These are phyloP conservation scores for Dipodomys spectabilis DNA, from an alignment of 2,113 vertebrate species.

Conservation along the genomic window DNA sequence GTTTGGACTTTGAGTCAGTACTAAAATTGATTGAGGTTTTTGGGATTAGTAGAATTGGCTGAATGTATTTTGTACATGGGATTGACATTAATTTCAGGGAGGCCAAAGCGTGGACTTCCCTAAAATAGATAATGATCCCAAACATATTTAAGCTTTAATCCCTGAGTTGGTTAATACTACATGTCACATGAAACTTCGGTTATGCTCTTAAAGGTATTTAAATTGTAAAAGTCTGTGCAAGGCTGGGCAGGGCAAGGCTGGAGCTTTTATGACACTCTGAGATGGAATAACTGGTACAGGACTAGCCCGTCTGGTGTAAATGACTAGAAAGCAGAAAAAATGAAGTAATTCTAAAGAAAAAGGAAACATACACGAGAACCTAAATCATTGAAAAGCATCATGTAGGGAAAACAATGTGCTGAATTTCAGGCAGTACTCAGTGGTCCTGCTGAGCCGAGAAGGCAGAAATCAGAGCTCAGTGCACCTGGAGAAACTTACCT, in stretches of 20 bases:
- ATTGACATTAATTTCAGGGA: neutral
- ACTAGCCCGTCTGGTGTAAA: neutral
- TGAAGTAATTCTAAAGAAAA: neutral
- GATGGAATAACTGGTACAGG: neutral
- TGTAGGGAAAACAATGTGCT: neutral
- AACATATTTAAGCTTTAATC: neutral
- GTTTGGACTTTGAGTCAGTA: neutral
- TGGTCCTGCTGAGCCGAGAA: neutral
- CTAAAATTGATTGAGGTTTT: neutral
- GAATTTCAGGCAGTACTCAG: neutral
- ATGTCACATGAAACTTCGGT: neutral
- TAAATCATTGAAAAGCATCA: neutral
- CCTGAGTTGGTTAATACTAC: neutral
- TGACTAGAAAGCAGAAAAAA: neutral
- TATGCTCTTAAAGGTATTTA: neutral
- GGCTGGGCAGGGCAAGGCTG: neutral
- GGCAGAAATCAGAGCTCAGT: neutral
- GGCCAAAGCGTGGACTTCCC: neutral
- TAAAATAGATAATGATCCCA: neutral
- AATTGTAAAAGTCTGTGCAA: neutral
- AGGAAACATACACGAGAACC: neutral
- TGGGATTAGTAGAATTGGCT: neutral
- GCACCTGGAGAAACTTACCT: neutral
- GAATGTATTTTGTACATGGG: neutral
- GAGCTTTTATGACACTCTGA: neutral